Conservation (phyloP, 2,113 vertebrate species). For the Tupaia chinensis region DNA sequence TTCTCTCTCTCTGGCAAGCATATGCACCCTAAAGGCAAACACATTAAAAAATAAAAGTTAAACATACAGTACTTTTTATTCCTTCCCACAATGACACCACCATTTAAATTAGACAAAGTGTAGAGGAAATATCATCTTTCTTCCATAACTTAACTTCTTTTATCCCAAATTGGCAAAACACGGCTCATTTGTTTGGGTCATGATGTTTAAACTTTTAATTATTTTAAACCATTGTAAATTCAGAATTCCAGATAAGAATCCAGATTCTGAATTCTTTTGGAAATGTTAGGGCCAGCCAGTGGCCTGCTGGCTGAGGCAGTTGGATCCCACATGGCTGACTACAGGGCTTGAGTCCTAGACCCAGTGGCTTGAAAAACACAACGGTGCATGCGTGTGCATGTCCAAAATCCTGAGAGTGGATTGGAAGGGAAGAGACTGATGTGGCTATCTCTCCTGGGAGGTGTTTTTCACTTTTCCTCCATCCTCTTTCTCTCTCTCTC, state of each 20-base stretch:
- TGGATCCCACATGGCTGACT: too few species aligned
- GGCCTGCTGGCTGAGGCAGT: too few species aligned
- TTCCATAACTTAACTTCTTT: background rate
- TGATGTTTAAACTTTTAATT: background rate
- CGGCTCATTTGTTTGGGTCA: background rate
- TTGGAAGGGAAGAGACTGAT: too few species aligned
- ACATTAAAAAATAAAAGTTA: background rate
- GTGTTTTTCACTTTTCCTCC: too few species aligned
- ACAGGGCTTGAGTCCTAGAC: too few species aligned
- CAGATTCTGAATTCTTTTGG: background rate
- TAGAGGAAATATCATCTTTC: background rate
- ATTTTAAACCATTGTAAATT: conserved; percentile 13
- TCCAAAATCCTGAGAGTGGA: too few species aligned
- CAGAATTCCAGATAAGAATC: background rate
- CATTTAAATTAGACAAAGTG: background rate
- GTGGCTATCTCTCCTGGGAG: too few species aligned
- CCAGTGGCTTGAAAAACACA: too few species aligned
- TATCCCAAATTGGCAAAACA: background rate
- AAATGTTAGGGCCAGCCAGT: background rate
- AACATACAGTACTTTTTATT: background rate
- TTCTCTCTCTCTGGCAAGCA: too few species aligned
- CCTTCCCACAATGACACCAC: background rate
- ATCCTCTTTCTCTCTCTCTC: too few species aligned
- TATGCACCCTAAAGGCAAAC: too few species aligned
- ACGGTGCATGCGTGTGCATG: too few species aligned